These are phyloP conservation scores for Ephydatia muelleri DNA, from an alignment of 37 sponge, comb jelly and placozoan species.

Conservation along the genomic window DNA sequence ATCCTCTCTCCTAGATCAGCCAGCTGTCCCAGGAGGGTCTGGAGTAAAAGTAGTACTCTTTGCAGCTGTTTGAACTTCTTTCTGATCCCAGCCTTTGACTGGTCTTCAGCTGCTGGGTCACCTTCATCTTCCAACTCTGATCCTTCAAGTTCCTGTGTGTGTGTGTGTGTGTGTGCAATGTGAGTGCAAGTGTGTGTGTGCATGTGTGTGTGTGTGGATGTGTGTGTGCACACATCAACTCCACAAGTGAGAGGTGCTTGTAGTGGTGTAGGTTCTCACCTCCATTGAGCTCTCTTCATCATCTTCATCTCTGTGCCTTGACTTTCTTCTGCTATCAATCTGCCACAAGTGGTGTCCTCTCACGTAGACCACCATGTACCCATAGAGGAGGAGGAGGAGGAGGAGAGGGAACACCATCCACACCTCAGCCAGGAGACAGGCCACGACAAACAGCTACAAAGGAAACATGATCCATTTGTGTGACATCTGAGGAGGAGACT, in stretches of 20 bases:
- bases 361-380: constrained; percentile 59
- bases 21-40: constrained; percentile 60
- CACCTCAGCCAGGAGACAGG: constrained; percentile 63
- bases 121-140: constrained; percentile 7
- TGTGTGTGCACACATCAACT: background rate
- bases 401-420: constrained; percentile 75
- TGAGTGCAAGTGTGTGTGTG: too few species aligned
- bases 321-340: background rate
- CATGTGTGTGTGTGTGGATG: too few species aligned
- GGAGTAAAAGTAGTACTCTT: constrained; percentile 74
- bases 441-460: constrained; percentile 71
- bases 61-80: constrained; percentile 51
- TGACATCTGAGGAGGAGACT: background rate
- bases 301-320: background rate
- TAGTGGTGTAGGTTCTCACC: background rate
- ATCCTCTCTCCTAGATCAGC: constrained; percentile 79
- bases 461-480: background rate
- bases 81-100: constrained; percentile 5
- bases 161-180: too few species aligned
- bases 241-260: too few species aligned
- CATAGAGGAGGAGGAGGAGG: constrained; percentile 54
- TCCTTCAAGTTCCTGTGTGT: too few species aligned
- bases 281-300: background rate
- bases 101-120: background rate
- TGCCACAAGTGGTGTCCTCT: constrained; percentile 35